phyloP scores from a whole-genome alignment of 2,888 invertebrate genomes.

The Escarpia spicata region DNA sequence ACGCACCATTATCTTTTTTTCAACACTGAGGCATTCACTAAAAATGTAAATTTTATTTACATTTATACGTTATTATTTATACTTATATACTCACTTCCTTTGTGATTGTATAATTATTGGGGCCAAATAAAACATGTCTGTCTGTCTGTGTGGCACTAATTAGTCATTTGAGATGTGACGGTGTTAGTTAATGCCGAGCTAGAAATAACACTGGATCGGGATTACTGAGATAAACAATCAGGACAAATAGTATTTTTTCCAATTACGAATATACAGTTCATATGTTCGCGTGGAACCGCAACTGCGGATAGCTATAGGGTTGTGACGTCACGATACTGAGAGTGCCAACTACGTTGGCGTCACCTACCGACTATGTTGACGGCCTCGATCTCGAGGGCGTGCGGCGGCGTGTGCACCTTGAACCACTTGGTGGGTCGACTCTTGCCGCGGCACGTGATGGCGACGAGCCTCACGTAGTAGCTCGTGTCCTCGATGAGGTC shows the following conservation, averaged over 20 bases:
- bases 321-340: background rate
- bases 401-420: conserved; percentile 29
- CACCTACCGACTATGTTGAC: background rate
- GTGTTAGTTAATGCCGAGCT: background rate
- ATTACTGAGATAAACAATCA: background rate
- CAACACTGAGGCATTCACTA: no score
- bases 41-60: no score
- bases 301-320: background rate
- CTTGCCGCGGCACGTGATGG: conserved; percentile 40
- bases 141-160: background rate
- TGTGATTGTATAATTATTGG: no score
- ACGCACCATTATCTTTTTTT: no score
- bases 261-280: background rate
- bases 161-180: background rate
- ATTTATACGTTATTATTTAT: no score
- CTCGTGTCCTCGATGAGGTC: conserved; percentile 29
- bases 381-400: background rate
- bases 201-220: background rate
- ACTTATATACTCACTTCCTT: no score
- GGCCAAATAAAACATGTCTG: no score
- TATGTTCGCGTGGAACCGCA: background rate
- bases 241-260: background rate
- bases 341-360: background rate
- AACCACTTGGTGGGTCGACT: conserved; percentile 39
- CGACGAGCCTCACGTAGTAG: conserved; percentile 40